Percentiles rank a stretch among this genome's conserved stretches.
phyloP scores from a whole-genome alignment of 2,113 vertebrate species.

The Bos javanicus region DNA sequence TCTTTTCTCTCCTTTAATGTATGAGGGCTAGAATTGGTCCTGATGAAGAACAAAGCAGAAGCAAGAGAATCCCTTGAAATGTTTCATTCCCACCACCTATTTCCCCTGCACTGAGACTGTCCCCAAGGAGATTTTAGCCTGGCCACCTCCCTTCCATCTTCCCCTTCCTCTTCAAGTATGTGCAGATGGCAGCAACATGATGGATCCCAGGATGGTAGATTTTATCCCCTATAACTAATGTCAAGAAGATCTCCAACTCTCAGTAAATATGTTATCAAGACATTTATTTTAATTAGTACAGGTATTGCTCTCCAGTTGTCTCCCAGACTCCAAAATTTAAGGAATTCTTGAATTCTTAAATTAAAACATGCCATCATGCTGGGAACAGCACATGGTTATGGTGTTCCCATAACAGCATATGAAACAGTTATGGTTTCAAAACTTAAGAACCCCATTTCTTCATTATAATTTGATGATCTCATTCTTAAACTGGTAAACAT shows the following conservation, averaged over 20 bases:
- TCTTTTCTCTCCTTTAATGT: background rate
- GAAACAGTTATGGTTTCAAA: background rate
- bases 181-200: background rate
- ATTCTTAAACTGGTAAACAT: background rate
- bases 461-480: background rate
- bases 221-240: background rate
- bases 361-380: background rate
- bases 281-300: background rate
- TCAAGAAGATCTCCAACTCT: background rate
- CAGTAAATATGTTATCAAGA: background rate
- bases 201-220: background rate
- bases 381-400: background rate
- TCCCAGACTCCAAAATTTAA: background rate
- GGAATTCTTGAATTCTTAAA: slow-evolving; percentile 16
- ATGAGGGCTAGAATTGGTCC: background rate
- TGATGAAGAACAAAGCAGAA: background rate
- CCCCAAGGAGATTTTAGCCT: background rate
- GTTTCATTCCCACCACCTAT: accelerated
- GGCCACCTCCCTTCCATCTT: background rate
- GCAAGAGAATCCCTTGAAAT: background rate
- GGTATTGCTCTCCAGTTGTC: background rate
- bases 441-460: background rate
- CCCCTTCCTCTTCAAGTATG: background rate
- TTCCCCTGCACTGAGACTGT: background rate
- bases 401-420: background rate